Conservation (phyloP, 2,888 invertebrate genomes). For the Melinaea marsaeus region DNA sequence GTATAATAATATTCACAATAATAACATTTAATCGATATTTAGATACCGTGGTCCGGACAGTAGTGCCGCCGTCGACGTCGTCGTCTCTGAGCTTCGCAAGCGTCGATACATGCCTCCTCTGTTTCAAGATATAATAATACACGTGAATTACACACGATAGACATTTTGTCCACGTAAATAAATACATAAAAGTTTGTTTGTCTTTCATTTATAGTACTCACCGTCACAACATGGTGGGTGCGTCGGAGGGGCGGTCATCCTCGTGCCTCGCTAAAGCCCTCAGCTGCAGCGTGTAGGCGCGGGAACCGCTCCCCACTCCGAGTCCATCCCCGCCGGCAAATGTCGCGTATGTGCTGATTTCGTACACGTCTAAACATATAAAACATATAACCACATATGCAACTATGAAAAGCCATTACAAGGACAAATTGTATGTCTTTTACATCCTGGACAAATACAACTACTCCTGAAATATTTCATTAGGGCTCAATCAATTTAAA, state of each 20-base stretch:
- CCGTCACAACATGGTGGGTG: constrained; percentile 63
- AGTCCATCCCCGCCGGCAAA: constrained; percentile 73
- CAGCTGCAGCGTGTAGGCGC: constrained; percentile 68
- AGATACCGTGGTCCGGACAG: constrained; percentile 67
- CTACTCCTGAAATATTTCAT: no score
- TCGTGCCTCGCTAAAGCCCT: constrained; percentile 68
- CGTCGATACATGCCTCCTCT: constrained; percentile 72
- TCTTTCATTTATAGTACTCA: constrained; percentile 27
- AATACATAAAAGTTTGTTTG: not conserved
- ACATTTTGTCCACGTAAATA: no score
- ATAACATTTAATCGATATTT: constrained; percentile 6
- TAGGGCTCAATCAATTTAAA: no score
- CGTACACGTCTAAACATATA: constrained; percentile 76
- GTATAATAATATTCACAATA: not conserved
- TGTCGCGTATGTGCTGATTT: constrained; percentile 83
- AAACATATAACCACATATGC: no score
- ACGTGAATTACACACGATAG: no score
- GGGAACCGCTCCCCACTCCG: constrained; percentile 51
- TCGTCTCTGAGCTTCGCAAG: constrained; percentile 66
- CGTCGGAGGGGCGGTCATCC: constrained; percentile 68
- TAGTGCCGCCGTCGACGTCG: constrained; percentile 68
- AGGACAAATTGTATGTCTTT: no score
- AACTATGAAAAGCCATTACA: no score
- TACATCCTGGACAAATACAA: no score
- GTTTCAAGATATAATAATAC: constrained; percentile 10